These are phyloP conservation scores for Pitangus sulphuratus DNA, from an alignment of 2,797 vertebrate genomes.

Conservation along the genomic window DNA sequence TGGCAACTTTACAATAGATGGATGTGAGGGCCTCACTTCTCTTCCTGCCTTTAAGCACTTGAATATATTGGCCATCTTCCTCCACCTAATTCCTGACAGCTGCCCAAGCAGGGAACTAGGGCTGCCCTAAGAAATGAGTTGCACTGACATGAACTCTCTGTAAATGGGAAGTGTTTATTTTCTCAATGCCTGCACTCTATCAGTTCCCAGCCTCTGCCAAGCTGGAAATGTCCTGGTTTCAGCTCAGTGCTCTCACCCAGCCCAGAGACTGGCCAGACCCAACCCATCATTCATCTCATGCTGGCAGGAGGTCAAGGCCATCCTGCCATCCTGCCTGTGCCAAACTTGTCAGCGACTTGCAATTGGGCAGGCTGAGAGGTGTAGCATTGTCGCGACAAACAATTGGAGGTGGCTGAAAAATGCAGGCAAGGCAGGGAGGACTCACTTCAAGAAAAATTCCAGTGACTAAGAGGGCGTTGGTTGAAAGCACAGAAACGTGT, in stretches of 20 bases:
- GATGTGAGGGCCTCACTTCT: conserved; percentile 65
- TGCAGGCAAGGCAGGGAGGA: background rate
- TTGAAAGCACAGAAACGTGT: fast-evolving
- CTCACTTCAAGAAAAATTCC: background rate
- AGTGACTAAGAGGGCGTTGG: background rate
- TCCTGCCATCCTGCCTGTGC: background rate
- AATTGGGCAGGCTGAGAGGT: background rate
- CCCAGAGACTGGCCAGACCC: background rate
- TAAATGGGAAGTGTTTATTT: conserved; percentile 42
- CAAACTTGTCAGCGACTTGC: background rate
- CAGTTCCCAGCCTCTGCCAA: background rate
- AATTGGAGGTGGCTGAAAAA: background rate
- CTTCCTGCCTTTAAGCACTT: conserved; percentile 64
- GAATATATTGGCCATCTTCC: conserved; percentile 65
- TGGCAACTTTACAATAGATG: conserved; percentile 72
- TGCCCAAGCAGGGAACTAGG: conserved; percentile 42
- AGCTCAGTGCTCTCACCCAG: background rate
- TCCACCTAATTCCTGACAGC: conserved; percentile 65
- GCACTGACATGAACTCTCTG: conserved; percentile 32
- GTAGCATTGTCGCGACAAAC: conserved; percentile 17
- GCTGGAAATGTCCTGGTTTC: background rate
- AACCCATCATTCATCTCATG: background rate
- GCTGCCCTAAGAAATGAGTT: background rate
- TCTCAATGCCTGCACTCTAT: background rate
- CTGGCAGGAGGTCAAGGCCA: conserved; percentile 54